phyloP scores from a whole-genome alignment of 1,140 invertebrate genomes.

The Muscidifurax raptorellus region DNA sequence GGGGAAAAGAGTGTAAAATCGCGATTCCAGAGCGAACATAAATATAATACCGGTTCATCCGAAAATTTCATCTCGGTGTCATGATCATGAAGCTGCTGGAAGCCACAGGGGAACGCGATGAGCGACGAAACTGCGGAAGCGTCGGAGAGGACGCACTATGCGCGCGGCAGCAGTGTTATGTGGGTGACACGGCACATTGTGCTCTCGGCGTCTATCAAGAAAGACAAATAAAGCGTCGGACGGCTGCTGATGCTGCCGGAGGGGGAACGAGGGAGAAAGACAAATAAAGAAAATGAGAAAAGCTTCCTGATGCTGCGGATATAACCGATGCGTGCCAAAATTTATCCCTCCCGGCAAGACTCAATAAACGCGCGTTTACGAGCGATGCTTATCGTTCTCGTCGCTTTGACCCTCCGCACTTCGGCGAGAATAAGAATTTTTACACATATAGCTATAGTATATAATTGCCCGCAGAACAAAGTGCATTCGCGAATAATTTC shows the following conservation, averaged over 20 bases:
- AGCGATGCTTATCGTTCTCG: neutral
- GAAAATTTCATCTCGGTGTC: neutral
- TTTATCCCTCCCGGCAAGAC: neutral
- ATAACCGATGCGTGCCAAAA: neutral
- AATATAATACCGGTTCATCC: too few relatives aligned
- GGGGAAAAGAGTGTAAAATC: too few relatives aligned
- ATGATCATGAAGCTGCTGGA: neutral
- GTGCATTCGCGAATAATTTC: too few relatives aligned
- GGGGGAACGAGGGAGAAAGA: neutral
- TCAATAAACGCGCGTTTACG: slow-evolving; percentile 21
- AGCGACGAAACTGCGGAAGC: too few relatives aligned
- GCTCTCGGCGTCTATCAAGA: neutral
- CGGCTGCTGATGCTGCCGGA: too few relatives aligned
- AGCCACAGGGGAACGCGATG: neutral
- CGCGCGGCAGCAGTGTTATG: neutral
- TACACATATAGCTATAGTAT: too few relatives aligned
- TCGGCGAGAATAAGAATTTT: too few relatives aligned
- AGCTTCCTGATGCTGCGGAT: neutral
- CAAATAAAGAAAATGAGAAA: slow-evolving; percentile 19
- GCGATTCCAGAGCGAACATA: neutral
- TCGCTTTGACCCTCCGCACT: neutral
- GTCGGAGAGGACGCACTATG: too few relatives aligned
- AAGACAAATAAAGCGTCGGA: slow-evolving; percentile 6
- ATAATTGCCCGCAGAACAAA: too few relatives aligned
- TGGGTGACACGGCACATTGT: too few relatives aligned